Evolutionary conservation across 2,113 vertebrate genomes (phyloP), one percentile per base, ranked within the genome.

Genomic region (Vulpes lagopus): DNA sequence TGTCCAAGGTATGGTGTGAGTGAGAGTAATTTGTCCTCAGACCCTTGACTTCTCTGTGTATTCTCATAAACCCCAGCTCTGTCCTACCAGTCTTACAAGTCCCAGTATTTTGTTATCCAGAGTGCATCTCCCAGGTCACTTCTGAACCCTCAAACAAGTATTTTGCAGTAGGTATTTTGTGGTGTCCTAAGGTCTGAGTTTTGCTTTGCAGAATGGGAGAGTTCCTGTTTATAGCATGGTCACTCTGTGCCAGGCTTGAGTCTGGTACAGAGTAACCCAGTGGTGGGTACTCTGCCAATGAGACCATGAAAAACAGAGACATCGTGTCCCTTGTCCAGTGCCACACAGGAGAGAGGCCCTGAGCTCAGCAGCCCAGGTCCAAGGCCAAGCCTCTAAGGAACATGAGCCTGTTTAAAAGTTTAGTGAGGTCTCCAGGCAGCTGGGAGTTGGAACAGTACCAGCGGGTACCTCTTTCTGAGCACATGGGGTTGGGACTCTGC

Each of bases 61-160:
- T 11, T 49, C 11, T 67, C 53, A 23, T 7, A 30, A 10, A 10
- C 79, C 12, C 3, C 1, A 3, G 49, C 1, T 0, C 67, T 15
- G 0, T 17, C 64, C 57, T 20, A 1, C 32, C 8, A 0, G 27
- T 53, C 27, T 23, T 89, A 19, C 30, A 9, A 2, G 14, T 43
- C 62, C 80, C 14, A 23, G 0, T 11, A 15, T 51, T 84, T 73
- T 20, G 1, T 55, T 57, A 30, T 53, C 25, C n/a, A 15, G 11
- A 35, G 25, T 11, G 30, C 76, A 12, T n/a, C 30, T 43, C n/a
- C n/a, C 22, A 8, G 20, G 17, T 65, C 5, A 11, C 82, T 20
- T 25, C 81, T 20, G 11, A 27, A 2, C 30, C n/a, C 60, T 49
- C 20, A 11, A 3, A 55, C 0, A 27, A 51, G 25, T 51, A 49